These are phyloP conservation scores for Noctua janthina DNA, from an alignment of 2,888 invertebrate species.

Conservation along the genomic window DNA sequence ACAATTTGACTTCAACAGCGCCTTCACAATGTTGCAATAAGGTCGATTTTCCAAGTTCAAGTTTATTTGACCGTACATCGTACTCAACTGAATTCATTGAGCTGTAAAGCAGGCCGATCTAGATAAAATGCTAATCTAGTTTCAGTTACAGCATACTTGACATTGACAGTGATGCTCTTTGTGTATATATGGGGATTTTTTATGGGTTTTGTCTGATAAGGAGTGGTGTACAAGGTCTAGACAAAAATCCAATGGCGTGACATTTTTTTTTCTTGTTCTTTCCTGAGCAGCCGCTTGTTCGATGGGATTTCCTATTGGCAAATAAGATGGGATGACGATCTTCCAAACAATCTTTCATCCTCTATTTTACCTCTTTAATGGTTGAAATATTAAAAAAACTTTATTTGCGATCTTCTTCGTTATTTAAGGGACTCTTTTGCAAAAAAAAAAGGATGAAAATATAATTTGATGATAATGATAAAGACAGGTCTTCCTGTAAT, in stretches of 20 bases:
- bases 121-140: constrained; percentile 61
- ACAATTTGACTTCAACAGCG: neutral
- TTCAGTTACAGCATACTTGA: constrained; percentile 42
- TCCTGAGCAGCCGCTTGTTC: neutral
- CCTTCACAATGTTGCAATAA: neutral
- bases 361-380: neutral
- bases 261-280: neutral
- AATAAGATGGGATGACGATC: neutral
- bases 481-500: no score
- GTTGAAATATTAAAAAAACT: no score
- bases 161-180: constrained; percentile 54
- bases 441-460: no score
- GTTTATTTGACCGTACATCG: neutral
- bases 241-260: neutral
- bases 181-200: constrained; percentile 12
- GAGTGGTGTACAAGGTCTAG: neutral
- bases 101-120: constrained; percentile 53
- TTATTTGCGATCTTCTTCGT: no score
- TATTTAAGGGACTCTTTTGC: no score
- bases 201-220: constrained; percentile 3
- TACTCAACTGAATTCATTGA: constrained; percentile 26
- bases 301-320: neutral
- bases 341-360: neutral
- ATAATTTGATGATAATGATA: no score
- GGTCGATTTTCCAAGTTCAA: neutral